Base-by-base conservation (phyloP, 1,140 invertebrate genomes). In the Heliconius eleuchia region DNA sequence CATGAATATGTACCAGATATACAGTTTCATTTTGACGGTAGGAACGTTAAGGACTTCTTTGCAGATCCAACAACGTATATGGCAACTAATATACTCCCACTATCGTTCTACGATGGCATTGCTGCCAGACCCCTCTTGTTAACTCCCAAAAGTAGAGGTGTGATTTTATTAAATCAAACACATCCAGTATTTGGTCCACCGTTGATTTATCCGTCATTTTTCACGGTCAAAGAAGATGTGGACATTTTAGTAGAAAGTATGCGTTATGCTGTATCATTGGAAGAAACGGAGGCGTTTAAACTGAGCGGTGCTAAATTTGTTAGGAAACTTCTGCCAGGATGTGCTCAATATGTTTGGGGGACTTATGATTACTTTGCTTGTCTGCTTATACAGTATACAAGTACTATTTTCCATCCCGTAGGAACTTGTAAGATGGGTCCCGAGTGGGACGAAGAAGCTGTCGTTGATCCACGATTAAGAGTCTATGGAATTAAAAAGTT, bases 381-480 rank as follows among this genome's bases (percentile, higher is more conserved):
- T 91, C 95, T 96, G 46, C 93, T 95, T 0, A 94, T 95, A 19
- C 95, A 96, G 75, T 96, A 97, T 30, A 97, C 97, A 0, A 94
- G 96, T 34, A 97, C 96, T 1, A 96, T 98, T 55, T 97, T 97
- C 85, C 97, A 98, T 89, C 96, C 96, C 34, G 96, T 96, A 1
- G 97, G 97, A 0, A 98, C 98, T 0, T 97, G 97, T 86, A 98
- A 97, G 91, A 99, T 99, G 98, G 98, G 97, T 0, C 96, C 96
- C 0, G 79, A 86, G n/a, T 93, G 84, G 3, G 97, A 98, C 89
- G 95, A 94, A 3, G 94, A 95, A 1, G 96, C 97, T 8, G 97
- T 98, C 0, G 97, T 98, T 0, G 96, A 97, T 92, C 95, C 96
- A 0, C 95, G 95, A 82, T 91, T 97, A 66, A 92, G 95, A 79